phyloP scores from a whole-genome alignment of 2,797 vertebrate genomes.

The Ctenopoma multispine region DNA sequence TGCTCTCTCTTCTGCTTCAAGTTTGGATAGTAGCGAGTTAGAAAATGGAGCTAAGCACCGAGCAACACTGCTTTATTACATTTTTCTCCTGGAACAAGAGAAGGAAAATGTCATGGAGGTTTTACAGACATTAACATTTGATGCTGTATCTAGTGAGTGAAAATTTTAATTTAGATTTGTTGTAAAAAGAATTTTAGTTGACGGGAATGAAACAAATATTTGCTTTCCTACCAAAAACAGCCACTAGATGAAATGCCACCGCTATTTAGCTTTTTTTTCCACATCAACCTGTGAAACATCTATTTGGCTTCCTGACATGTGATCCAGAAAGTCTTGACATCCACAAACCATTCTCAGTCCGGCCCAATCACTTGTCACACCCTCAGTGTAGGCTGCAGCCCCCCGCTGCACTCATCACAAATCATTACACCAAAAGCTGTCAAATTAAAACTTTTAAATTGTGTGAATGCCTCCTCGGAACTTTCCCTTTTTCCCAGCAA shows the following conservation, averaged over 20 bases:
- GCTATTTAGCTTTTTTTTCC: constrained; percentile 17
- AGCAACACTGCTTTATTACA: constrained; percentile 1
- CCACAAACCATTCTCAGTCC: constrained; percentile 56
- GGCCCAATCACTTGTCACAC: constrained; percentile 65
- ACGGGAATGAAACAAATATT: constrained; percentile 23
- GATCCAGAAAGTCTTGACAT: constrained; percentile 56
- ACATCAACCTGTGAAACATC: constrained; percentile 54
- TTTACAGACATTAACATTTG: constrained; percentile 14
- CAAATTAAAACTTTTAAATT: constrained; percentile 84
- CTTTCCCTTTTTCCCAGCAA: constrained; percentile 77
- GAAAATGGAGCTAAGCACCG: neutral
- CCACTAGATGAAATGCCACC: constrained; percentile 30
- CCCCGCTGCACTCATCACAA: constrained; percentile 64
- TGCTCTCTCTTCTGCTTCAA: constrained; percentile 23
- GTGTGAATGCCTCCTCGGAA: constrained; percentile 73
- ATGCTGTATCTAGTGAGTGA: neutral
- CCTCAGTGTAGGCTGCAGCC: constrained; percentile 27
- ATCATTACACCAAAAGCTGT: constrained; percentile 82
- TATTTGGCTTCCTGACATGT: constrained; percentile 68
- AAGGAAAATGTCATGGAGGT: constrained; percentile 2
- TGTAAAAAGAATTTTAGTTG: neutral
- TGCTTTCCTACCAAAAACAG: constrained; percentile 2
- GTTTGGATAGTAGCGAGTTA: neutral
- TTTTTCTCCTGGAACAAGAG: constrained; percentile 8
- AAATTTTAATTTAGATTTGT: constrained; percentile 1